Base-by-base conservation (phyloP, 2,888 invertebrate species). In the Marronus borbonicus region DNA sequence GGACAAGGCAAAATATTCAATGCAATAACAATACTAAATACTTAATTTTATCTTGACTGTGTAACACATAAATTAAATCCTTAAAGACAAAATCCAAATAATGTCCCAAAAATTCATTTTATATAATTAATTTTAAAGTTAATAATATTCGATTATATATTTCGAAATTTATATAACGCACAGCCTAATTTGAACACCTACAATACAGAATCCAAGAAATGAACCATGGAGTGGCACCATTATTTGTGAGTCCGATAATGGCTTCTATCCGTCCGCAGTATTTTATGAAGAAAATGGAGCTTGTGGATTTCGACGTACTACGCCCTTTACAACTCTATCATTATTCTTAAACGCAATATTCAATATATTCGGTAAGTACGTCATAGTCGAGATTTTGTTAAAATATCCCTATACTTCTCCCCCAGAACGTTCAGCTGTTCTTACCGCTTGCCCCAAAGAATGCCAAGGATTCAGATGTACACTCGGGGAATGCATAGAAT, bases 201-300 rank as follows among this genome's bases (percentile, higher is more conserved):
- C 12, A 62, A 62, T n/a, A 31, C 55, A 58, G 55, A 20, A 58
- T 58, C 55, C 55, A 58, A 58, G 8, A 17, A 20, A 8, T 24
- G 20, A 80, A 64, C 86, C 89, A 49, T 94, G 94, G 93, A 92
- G 92, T 80, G 95, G 95, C 44, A 90, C 92, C 24, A 90, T 95
- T 17, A 92, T 92, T 58, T 96, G 95, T 83, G 91, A 92, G 62
- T 90, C 92, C 10, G 89, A 89, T 5, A 86, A 86, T 10, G 94
- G 93, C 24, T 95, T 95, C 95, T 93, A 93, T 86, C 94, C 95
- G 0, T 91, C 92, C 3, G 94, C 94, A 0, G 89, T 93, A 8
- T 95, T 93, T 83, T 88, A 80, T 65, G 92, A 92, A 77, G 89
- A 90, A 60, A 88, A 90, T 82, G 91, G 92, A 7, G 77, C 89